Conservation (phyloP, 2,113 vertebrate genomes). For the Toxostoma redivivum region DNA sequence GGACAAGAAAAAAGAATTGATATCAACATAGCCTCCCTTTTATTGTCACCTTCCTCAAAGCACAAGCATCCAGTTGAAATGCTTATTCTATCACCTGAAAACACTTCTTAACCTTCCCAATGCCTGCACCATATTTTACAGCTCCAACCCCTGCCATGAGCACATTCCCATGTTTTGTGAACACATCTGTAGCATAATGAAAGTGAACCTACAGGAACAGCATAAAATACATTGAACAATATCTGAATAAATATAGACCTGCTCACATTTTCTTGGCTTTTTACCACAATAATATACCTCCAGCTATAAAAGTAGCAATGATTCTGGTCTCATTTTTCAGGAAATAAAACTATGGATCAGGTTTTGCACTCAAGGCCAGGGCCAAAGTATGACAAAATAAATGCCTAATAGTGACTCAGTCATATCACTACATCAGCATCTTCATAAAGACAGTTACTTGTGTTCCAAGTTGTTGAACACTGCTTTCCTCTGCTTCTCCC, state of each 20-base stretch:
- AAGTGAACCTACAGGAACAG: not conserved
- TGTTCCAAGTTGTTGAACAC: not conserved
- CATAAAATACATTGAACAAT: not conserved
- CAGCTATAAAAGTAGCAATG: not conserved
- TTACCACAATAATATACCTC: not conserved
- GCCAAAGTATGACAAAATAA: not conserved
- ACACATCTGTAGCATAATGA: not conserved
- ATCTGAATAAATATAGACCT: not conserved
- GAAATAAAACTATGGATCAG: not conserved
- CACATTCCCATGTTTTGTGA: not conserved
- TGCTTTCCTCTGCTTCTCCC: not conserved
- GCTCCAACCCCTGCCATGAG: not conserved
- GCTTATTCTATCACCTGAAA: not conserved
- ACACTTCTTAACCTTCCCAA: not conserved
- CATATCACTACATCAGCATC: not conserved
- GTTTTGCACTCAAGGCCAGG: not conserved
- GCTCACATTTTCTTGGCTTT: not conserved
- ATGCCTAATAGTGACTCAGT: not conserved
- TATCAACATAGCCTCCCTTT: not conserved
- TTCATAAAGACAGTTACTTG: not conserved
- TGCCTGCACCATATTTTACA: not conserved
- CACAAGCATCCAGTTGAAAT: not conserved
- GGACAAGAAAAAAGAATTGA: not conserved
- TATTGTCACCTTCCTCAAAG: not conserved
- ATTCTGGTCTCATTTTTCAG: not conserved